A percentile compares a stretch with the other conserved stretches of the same genome.
phyloP scores from a whole-genome alignment of 2,797 vertebrate genomes.

The Crypturellus tataupa region DNA sequence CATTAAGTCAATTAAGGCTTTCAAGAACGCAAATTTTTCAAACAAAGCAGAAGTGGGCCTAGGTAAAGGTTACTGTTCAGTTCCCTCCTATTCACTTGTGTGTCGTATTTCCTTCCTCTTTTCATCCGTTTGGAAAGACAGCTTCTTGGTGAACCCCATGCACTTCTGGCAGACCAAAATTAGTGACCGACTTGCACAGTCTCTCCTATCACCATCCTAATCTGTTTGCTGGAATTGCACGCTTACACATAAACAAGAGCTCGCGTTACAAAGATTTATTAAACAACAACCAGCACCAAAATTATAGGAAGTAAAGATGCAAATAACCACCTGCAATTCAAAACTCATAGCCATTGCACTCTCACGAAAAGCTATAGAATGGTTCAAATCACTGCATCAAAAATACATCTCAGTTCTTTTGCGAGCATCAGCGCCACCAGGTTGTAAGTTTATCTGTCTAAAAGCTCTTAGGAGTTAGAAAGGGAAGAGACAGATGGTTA shows the following conservation, averaged over 20 bases:
- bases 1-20: not conserved
- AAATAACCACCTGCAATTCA: not conserved
- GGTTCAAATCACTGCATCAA: not conserved
- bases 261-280: not conserved
- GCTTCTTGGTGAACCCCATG: not conserved
- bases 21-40: not conserved
- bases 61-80: not conserved
- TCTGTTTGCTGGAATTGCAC: not conserved
- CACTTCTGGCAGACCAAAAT: not conserved
- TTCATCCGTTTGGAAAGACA: too few species aligned
- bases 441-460: not conserved
- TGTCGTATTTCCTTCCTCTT: not conserved
- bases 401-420: not conserved
- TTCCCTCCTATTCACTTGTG: not conserved
- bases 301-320: not conserved
- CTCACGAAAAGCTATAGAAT: not conserved
- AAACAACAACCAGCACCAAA: not conserved
- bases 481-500: not conserved
- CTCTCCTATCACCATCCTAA: not conserved
- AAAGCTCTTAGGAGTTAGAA: not conserved
- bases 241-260: not conserved
- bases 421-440: not conserved
- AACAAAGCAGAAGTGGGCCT: not conserved
- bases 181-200: not conserved
- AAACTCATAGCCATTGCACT: not conserved